phyloP scores from a whole-genome alignment of 2,797 vertebrate genomes.

The Chaetophractus vellerosus region DNA sequence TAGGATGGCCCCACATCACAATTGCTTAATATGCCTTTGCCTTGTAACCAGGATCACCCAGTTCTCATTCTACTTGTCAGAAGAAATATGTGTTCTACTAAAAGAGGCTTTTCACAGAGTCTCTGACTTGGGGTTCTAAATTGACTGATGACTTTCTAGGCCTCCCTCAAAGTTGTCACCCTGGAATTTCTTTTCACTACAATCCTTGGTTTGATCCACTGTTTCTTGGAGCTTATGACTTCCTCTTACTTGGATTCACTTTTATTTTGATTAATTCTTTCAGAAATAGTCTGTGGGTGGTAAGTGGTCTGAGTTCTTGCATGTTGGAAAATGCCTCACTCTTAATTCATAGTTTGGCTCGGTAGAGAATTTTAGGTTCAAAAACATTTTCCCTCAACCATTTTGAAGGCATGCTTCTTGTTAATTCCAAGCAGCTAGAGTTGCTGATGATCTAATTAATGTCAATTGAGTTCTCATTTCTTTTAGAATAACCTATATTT shows the following conservation, averaged over 20 bases:
- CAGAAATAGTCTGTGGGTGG: slow-evolving; percentile 62
- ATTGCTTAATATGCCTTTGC: not conserved
- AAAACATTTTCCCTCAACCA: slow-evolving; percentile 24
- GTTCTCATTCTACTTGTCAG: not conserved
- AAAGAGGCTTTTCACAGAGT: slow-evolving; percentile 34
- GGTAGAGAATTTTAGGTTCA: slow-evolving; percentile 44
- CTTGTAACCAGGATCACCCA: not conserved
- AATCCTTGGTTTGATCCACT: not conserved
- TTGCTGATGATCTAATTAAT: not conserved
- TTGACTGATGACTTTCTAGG: not conserved
- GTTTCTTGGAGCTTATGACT: slow-evolving; percentile 1
- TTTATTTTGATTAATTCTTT: slow-evolving; percentile 71
- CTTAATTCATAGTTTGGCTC: slow-evolving; percentile 26
- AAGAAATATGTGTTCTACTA: not conserved
- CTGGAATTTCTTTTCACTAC: slow-evolving; percentile 37
- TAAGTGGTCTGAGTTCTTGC: not conserved
- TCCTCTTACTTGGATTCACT: slow-evolving; percentile 36
- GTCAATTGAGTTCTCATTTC: not conserved
- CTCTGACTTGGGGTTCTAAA: slow-evolving; percentile 16
- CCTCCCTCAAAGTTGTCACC: not conserved
- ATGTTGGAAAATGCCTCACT: slow-evolving; percentile 31
- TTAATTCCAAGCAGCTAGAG: not conserved
- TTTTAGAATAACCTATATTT: slow-evolving; percentile 4
- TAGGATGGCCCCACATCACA: not conserved
- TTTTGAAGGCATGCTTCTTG: not conserved